These are phyloP conservation scores for Meloidogyne hapla DNA, from an alignment of 1,140 invertebrate species.

Conservation along the genomic window DNA sequence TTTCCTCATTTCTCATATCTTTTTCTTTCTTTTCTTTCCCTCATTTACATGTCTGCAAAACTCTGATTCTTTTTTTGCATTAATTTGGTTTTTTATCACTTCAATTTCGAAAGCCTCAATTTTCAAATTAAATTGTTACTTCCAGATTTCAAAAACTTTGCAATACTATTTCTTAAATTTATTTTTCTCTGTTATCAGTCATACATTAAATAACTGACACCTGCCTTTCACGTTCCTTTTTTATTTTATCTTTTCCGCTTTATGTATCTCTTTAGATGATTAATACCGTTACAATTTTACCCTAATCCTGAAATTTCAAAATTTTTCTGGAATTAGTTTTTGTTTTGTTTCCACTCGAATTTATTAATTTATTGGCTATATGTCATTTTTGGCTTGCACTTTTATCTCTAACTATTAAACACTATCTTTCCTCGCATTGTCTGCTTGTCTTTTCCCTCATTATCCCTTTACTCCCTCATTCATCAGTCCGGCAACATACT, in stretches of 20 bases:
- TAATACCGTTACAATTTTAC: background rate
- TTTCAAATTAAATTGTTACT: no score
- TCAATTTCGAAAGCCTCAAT: background rate
- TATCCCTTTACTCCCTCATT: background rate
- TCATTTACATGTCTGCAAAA: constrained; percentile 5
- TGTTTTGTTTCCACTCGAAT: background rate
- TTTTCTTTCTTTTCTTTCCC: background rate
- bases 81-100: background rate
- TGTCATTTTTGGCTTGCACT: background rate
- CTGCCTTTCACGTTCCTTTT: background rate
- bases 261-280: background rate
- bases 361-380: background rate
- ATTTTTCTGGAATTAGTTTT: background rate
- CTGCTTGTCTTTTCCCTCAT: constrained; percentile 7
- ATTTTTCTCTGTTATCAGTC: no score
- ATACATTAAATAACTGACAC: no score
- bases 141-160: background rate
- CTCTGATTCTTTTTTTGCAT: background rate
- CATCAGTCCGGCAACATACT: background rate
- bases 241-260: background rate
- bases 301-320: background rate
- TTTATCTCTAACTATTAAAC: background rate
- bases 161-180: background rate
- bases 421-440: background rate
- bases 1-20: background rate